Conservation (phyloP, 2,888 invertebrate species). For the Ennomos erosarius region DNA sequence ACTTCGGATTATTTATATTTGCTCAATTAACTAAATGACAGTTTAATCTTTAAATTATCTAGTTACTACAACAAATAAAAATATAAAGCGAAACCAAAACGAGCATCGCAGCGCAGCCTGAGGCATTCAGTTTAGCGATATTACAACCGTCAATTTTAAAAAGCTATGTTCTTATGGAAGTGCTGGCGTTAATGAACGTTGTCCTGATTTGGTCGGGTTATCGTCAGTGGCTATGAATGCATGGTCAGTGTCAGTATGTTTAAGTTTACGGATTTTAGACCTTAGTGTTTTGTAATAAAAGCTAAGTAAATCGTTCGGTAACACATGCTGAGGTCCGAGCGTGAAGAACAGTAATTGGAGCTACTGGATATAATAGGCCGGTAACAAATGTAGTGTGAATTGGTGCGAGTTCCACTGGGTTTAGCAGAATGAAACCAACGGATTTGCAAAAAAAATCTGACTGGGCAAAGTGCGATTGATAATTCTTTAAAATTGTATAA, state of each 20-base stretch:
- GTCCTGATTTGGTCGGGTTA: conserved; percentile 52
- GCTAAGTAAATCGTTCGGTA: not conserved
- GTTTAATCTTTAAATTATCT: conserved; percentile 14
- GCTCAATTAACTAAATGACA: not conserved
- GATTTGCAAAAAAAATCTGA: not conserved
- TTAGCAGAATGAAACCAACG: conserved; percentile 27
- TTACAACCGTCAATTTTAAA: conserved; percentile 49
- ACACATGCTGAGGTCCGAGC: conserved; percentile 40
- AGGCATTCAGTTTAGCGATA: conserved; percentile 52
- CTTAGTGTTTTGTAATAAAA: conserved; percentile 21
- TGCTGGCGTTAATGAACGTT: conserved; percentile 33
- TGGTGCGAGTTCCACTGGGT: conserved; percentile 46
- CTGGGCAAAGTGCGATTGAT: too few species aligned
- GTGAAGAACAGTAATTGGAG: conserved; percentile 65
- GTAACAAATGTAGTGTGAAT: conserved; percentile 68
- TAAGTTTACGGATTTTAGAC: conserved; percentile 25
- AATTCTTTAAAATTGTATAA: too few species aligned
- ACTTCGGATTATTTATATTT: not conserved
- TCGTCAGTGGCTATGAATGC: conserved; percentile 39
- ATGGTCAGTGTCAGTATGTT: conserved; percentile 22
- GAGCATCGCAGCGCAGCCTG: conserved; percentile 42
- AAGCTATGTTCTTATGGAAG: conserved; percentile 36
- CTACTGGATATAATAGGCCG: conserved; percentile 63
- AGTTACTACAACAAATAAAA: conserved; percentile 33
- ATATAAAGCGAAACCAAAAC: conserved; percentile 37